Percentiles rank a stretch among this genome's conserved stretches.
Evolutionary conservation across 1,140 invertebrate genomes (phyloP).

Genomic region (Drosophila gunungcola): DNA sequence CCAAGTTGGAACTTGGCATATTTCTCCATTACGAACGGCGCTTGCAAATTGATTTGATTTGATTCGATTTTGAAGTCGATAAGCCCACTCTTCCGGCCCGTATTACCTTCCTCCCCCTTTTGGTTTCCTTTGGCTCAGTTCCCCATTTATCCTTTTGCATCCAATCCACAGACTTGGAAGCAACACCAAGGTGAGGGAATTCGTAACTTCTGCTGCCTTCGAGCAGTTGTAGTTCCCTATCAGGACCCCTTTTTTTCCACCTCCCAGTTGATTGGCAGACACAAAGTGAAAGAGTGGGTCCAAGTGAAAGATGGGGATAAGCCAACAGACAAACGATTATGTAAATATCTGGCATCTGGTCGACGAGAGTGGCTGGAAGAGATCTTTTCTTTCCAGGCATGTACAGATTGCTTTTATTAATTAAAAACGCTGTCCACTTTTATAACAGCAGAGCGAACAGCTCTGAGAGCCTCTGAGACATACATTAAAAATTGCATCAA

Average conservation of each 20-base stretch:
- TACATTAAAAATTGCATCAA: slow-evolving; percentile 3
- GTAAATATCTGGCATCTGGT: slow-evolving; percentile 54
- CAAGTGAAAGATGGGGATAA: slow-evolving; percentile 44
- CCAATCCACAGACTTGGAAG: slow-evolving; percentile 14
- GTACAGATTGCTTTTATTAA: slow-evolving; percentile 59
- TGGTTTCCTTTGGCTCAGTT: not conserved
- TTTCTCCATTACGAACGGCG: slow-evolving; percentile 74
- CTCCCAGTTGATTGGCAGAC: slow-evolving; percentile 51
- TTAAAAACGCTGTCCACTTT: slow-evolving; percentile 55
- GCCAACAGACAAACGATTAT: slow-evolving; percentile 64
- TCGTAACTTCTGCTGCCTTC: slow-evolving; percentile 53
- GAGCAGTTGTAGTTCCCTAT: slow-evolving; percentile 32
- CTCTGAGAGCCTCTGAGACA: not conserved
- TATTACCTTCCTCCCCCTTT: not conserved
- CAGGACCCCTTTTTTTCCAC: not conserved
- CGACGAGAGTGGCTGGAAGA: slow-evolving; percentile 28
- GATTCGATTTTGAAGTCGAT: slow-evolving; percentile 79
- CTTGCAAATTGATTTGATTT: slow-evolving; percentile 80
- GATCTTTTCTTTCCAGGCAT: slow-evolving; percentile 18
- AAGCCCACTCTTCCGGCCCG: slow-evolving; percentile 48
- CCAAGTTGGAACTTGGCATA: slow-evolving; percentile 71
- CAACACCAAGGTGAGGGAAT: slow-evolving; percentile 48
- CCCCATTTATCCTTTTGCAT: slow-evolving; percentile 12
- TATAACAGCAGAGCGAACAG: slow-evolving; percentile 5
- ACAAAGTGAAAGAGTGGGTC: slow-evolving; percentile 42